Base-by-base conservation (phyloP, 2,888 invertebrate genomes). In the Synergus itoensis region DNA sequence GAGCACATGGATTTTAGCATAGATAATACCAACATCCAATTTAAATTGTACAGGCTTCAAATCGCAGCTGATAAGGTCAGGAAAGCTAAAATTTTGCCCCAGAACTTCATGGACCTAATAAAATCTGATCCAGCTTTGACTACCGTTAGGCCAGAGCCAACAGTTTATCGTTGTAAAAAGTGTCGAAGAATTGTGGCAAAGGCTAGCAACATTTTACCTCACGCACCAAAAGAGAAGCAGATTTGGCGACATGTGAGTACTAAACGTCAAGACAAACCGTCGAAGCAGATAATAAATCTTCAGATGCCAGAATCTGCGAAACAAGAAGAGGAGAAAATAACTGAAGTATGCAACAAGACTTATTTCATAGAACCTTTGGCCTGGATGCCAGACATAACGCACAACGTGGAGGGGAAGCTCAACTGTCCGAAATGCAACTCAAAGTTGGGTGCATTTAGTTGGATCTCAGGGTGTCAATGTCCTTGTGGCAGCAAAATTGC, bases 401-500 rank as follows among this genome's bases (percentile, higher is more conserved):
- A 95, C 86, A 94, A 93, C 79, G 94, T 95, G 16, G 95, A 96
- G 88, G 98, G 98, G 60, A 98, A 98, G 92, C 94, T 98, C 82
- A 94, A 95, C 92, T 96, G 98, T 92, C 97, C 98, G 69, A 96
- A 97, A 91, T 98, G 98, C 90, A 93, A 93, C 80, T 95, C 95
- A 81, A 98, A 98, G 93, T 93, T 98, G 81, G 98, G 98, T 43
- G 97, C 96, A 80, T 98, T 97, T 91, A 97, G 96, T 91, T 98
- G 98, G 98, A 94, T 97, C 80, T 53, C 93, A 94, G 97, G 97
- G 78, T 97, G 97, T 88, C 96, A 96, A 87, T 98, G 98, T 91
- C 97, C 97, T 0, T 98, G 98, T 92, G 98, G 98, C 0, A 95
- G 96, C 82, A 97, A 97, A 92, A 96, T 98, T 81, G 96, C 97